Conservation (phyloP, 2,888 invertebrate species). For the Reticulitermes lucifugus region DNA sequence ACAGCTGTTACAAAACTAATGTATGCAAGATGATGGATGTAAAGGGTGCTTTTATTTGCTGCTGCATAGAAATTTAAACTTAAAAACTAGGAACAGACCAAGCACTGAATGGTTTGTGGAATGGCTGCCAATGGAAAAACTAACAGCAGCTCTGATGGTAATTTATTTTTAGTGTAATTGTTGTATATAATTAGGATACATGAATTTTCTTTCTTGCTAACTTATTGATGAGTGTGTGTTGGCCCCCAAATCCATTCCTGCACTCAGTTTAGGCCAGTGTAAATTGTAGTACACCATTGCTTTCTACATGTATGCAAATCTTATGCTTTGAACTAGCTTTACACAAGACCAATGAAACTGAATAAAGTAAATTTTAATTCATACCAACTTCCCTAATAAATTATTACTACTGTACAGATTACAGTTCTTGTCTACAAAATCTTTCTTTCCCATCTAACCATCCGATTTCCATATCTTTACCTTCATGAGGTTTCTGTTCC, state of each 20-base stretch:
- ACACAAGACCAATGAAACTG: conserved; percentile 45
- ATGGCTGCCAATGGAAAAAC: background rate
- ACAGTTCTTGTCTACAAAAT: too few species aligned
- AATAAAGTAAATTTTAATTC: conserved; percentile 4
- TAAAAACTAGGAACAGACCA: background rate
- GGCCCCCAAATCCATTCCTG: conserved; percentile 8
- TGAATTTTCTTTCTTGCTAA: conserved; percentile 26
- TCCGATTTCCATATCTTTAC: too few species aligned
- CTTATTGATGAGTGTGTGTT: conserved; percentile 35
- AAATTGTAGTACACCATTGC: conserved; percentile 23
- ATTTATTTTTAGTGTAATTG: conserved; percentile 20
- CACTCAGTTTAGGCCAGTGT: background rate
- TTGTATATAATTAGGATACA: conserved; percentile 34
- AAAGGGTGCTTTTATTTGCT: background rate
- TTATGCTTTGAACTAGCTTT: conserved; percentile 47
- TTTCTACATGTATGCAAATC: conserved; percentile 33
- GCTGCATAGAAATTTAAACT: background rate
- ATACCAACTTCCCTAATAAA: background rate
- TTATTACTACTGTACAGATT: background rate
- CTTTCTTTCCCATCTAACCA: too few species aligned
- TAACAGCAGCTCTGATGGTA: background rate
- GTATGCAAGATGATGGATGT: background rate
- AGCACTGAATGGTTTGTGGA: background rate
- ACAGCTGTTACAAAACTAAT: conserved; percentile 3
- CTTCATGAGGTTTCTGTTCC: too few species aligned